Percentiles rank a stretch among this genome's conserved stretches.
phyloP scores from a whole-genome alignment of 1,140 invertebrate genomes.

The Papilio glaucus region DNA sequence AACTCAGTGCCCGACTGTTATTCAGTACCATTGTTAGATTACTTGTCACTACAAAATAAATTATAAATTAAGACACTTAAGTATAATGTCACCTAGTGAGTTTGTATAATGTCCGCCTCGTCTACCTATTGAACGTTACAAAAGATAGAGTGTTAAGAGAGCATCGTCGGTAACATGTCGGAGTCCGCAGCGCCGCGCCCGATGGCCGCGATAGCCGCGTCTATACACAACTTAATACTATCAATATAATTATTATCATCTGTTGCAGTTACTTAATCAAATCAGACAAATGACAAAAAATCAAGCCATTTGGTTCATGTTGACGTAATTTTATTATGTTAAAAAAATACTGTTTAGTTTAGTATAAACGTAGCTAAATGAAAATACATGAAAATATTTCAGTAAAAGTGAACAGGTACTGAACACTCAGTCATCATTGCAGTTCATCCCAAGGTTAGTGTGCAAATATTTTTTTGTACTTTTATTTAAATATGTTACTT shows the following conservation, averaged over 20 bases:
- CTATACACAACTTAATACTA: conserved; percentile 72
- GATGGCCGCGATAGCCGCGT: conserved; percentile 60
- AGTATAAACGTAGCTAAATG: no score
- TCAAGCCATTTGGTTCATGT: neutral
- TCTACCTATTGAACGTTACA: conserved; percentile 8
- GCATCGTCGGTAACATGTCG: conserved; percentile 10
- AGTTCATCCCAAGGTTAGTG: no score
- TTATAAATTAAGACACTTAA: neutral
- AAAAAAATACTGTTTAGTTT: neutral
- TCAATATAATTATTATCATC: conserved; percentile 63
- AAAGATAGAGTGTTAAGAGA: conserved; percentile 31
- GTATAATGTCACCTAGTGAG: neutral
- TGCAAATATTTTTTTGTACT: no score
- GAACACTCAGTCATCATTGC: no score
- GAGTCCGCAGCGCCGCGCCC: conserved; percentile 31
- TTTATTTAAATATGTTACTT: no score
- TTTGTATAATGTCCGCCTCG: conserved; percentile 13
- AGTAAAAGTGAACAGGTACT: no score
- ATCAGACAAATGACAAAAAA: neutral
- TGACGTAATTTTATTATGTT: neutral
- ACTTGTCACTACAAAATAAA: no score
- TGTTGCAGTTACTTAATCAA: conserved; percentile 40
- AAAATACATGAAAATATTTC: no score
- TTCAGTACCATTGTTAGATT: neutral
- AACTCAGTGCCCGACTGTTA: no score